Evolutionary conservation across 30 jellyfish, hydroid and myxozoan genomes (phyloP), one percentile per base, ranked within the genome.

Genomic region (Sanderia malayensis): DNA sequence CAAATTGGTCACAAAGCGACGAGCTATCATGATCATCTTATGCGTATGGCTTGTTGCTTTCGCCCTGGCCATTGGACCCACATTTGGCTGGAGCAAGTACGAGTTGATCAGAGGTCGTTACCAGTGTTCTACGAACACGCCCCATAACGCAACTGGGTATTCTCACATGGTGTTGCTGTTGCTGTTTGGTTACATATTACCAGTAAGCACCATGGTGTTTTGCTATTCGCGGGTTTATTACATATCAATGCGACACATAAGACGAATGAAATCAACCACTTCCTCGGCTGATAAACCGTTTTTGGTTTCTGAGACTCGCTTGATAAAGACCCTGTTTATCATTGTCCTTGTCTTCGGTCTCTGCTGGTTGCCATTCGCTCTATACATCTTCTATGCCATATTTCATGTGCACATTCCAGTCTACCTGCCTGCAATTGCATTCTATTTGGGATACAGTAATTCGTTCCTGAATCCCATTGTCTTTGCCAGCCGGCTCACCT

Each of bases 71-170:
- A 59, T 74, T 10, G 96, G 94, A 22, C 96, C 96, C 19, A 33
- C 73, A 4, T 34, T 86, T 28, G 96, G 96, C 31, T 86, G 96
- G 96, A 79, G 80, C 75, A 58, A 77, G 8, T 86, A 86, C 61
- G 23, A 33, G 60, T 55, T 67, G 7, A 27, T 71, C 44, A 32
- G 26, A 13, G 88, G 77, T n/a, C 29, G 94, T 10, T 60, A 61
- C 24, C 96, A 86, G 58, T 86, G 96, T 70, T 57, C 86, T 15
- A 82, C 94, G 2, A 31, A 60, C 9, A 29, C 94, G 2, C 87
- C 84, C 0, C 27, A 9, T 3, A 41, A 31, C 49, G 19, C 21
- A 0, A 23, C 18, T 44, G 93, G 69, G 20, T 70, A 47, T 7
- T 65, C 77, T 15, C 70, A 68, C 58, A 30, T 81, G n/a, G 6